Evolutionary conservation across 2,113 vertebrate species (phyloP), one percentile per base, ranked within the genome.

Genomic region (Crotophaga sulcirostris): DNA sequence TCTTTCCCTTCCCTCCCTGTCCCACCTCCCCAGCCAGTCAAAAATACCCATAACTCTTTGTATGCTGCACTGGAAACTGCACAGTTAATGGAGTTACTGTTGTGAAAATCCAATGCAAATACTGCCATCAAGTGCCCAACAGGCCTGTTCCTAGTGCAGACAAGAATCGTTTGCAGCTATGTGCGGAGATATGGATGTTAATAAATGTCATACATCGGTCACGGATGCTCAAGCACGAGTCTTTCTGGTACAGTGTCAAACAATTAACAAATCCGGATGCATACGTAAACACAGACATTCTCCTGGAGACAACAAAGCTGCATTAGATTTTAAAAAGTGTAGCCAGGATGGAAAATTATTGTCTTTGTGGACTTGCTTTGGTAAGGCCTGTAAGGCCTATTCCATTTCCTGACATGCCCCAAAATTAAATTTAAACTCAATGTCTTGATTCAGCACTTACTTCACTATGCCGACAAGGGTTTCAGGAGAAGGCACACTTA

Each of bases 51-150:
- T 34, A 54, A 31, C 4, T 70, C 59, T 74, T 38, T 0, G 0
- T 19, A 69, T 29, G 11, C 26, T 25, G 18, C 12, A 10, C 17
- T 40, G 34, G 31, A 33, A 80, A 49, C 18, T 29, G 10, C 9
- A 45, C 45, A 52, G 29, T 25, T 45, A 45, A 74, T 21, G 21
- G 44, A 75, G 13, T 40, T 38, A 42, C 14, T 3, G 3, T 16
- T 10, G 20, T 24, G 47, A 69, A 44, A 95, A 80, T 44, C 33
- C 70, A 87, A 87, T 36, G 87, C 33, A 89, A 94, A 97, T 81
- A 92, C 97, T 97, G 98, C 97, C 98, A 94, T 90, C 98, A 67
- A 87, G 97, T 94, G 98, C 94, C 74, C 52, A 10, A 24, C 16
- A 25, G 21, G 6, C 2, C 54, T 33, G 11, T 88, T 87, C 16